These are phyloP conservation scores for Oreochromis niloticus DNA, from an alignment of 2,113 vertebrate genomes.

Conservation along the genomic window DNA sequence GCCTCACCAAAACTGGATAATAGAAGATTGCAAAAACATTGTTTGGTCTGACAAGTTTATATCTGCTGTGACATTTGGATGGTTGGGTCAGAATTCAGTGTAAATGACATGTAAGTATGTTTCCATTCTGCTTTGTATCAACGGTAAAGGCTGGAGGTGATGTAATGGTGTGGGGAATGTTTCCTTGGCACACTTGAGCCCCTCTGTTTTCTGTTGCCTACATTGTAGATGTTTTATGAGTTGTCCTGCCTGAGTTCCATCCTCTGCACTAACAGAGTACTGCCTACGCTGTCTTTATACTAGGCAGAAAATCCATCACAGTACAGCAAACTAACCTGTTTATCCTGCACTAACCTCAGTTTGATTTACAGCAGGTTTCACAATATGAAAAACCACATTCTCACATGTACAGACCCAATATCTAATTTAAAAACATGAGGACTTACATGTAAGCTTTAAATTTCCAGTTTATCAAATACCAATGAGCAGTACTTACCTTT, in stretches of 20 bases:
- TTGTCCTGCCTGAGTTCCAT: neutral
- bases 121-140: neutral
- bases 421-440: accelerated
- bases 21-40: neutral
- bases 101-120: neutral
- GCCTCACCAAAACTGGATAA: neutral
- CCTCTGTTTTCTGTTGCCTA: neutral
- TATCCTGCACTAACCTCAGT: neutral
- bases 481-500: neutral
- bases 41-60: neutral
- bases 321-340: neutral
- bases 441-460: neutral
- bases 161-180: neutral
- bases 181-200: neutral
- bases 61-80: accelerated
- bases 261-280: neutral
- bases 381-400: accelerated
- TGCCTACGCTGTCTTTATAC: neutral
- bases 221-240: neutral
- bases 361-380: neutral
- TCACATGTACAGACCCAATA: accelerated
- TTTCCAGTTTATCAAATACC: neutral
- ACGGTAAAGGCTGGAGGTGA: neutral
- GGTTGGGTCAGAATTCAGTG: neutral
- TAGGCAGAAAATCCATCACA: neutral